A percentile compares a stretch with the other conserved stretches of the same genome.
phyloP scores from a whole-genome alignment of 2,888 invertebrate genomes.

The Callyntrura guangdongensis region DNA sequence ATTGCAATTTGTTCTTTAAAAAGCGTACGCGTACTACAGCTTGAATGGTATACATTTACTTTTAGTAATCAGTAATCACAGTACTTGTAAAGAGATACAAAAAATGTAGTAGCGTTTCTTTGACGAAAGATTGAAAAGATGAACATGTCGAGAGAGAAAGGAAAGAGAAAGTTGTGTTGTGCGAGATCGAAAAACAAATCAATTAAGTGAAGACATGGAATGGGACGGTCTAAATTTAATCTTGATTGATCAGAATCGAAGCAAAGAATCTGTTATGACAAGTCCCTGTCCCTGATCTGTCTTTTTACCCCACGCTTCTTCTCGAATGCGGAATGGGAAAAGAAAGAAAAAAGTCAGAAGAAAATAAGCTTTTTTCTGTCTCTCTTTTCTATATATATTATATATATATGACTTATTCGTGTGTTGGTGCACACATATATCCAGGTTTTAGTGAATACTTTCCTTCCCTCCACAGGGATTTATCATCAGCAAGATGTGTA shows the following conservation, averaged over 20 bases:
- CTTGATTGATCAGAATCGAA: conserved; percentile 84
- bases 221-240: conserved; percentile 84
- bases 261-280: conserved; percentile 84
- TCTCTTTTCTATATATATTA: background rate
- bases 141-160: conserved; percentile 14
- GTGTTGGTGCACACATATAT: background rate
- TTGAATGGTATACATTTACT: background rate
- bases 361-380: conserved; percentile 65
- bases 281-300: conserved; percentile 75
- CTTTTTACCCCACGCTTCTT: conserved; percentile 54
- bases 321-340: background rate
- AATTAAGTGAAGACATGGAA: conserved; percentile 84
- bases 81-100: background rate
- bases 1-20: no score
- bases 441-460: no score
- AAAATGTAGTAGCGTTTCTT: background rate
- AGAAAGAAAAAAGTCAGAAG: conserved; percentile 39
- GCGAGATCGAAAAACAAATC: conserved; percentile 82
- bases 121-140: conserved; percentile 21
- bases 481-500: conserved; percentile 36
- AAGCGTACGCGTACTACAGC: background rate
- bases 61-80: background rate
- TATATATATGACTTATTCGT: background rate
- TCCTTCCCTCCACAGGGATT: conserved; percentile 60
- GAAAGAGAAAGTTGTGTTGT: conserved; percentile 45